phyloP scores from a whole-genome alignment of 1,140 invertebrate species.

The Cotesia typhae region DNA sequence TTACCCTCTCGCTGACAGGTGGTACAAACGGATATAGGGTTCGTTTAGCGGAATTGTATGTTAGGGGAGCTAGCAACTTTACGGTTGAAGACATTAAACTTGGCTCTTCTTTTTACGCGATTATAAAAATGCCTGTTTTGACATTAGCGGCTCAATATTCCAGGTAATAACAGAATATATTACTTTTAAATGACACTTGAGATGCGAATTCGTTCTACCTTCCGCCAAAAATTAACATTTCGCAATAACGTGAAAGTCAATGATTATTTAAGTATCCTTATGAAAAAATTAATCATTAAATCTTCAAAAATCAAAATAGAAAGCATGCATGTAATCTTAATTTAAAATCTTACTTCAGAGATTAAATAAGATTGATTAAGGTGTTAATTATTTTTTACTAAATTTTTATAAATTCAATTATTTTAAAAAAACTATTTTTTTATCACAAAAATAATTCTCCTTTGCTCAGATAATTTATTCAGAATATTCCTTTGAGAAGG shows the following conservation, averaged over 20 bases:
- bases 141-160: constrained; percentile 74
- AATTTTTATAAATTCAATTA: background rate
- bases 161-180: constrained; percentile 54
- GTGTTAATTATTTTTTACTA: background rate
- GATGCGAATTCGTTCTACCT: background rate
- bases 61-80: constrained; percentile 76
- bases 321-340: too few relatives aligned
- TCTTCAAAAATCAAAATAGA: too few relatives aligned
- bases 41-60: constrained; percentile 72
- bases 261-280: too few relatives aligned
- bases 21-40: constrained; percentile 77
- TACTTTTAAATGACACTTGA: background rate
- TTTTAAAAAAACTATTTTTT: too few relatives aligned
- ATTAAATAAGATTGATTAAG: background rate
- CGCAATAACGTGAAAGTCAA: too few relatives aligned
- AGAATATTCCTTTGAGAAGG: too few relatives aligned
- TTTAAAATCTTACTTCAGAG: too few relatives aligned
- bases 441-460: too few relatives aligned
- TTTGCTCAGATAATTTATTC: too few relatives aligned
- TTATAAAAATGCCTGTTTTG: constrained; percentile 73
- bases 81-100: constrained; percentile 72
- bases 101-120: constrained; percentile 73
- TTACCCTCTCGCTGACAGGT: constrained; percentile 74
- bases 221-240: background rate
- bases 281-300: too few relatives aligned